Percentiles rank a stretch among this genome's conserved stretches.
These are phyloP conservation scores for Strix uralensis DNA, from an alignment of 2,113 vertebrate species.

Conservation along the genomic window DNA sequence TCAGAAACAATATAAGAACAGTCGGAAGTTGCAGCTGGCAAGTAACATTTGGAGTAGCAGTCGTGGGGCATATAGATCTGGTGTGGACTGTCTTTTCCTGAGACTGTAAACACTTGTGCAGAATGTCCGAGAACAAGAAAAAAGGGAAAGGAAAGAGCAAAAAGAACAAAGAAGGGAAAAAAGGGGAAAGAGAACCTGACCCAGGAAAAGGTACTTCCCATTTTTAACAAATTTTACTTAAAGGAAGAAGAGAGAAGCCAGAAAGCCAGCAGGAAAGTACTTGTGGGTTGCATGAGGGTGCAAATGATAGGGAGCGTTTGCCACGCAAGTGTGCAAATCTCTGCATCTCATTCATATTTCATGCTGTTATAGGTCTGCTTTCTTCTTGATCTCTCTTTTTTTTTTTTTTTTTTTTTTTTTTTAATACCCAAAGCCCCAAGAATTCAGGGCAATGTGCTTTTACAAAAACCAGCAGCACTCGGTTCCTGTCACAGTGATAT, in stretches of 20 bases:
- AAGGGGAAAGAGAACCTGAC: slow-evolving; percentile 73
- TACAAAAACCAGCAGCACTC: not conserved
- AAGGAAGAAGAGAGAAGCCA: slow-evolving; percentile 54
- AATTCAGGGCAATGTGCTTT: not conserved
- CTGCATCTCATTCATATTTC: slow-evolving; percentile 44
- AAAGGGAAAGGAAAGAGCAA: slow-evolving; percentile 76
- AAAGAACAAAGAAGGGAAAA: slow-evolving; percentile 78
- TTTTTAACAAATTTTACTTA: slow-evolving; percentile 66
- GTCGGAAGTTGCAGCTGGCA: slow-evolving; percentile 69
- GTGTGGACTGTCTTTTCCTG: slow-evolving; percentile 55
- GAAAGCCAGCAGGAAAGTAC: slow-evolving; percentile 8
- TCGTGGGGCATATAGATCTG: slow-evolving; percentile 63
- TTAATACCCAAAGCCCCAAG: not conserved
- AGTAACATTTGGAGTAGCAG: slow-evolving; percentile 62
- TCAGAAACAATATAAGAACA: slow-evolving; percentile 73
- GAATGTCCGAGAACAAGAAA: slow-evolving; percentile 77
- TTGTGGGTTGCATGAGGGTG: slow-evolving; percentile 36
- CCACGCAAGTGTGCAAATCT: slow-evolving; percentile 33
- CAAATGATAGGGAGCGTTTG: slow-evolving; percentile 7
- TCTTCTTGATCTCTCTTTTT: not conserved
- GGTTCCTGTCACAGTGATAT: not conserved
- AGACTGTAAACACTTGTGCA: slow-evolving; percentile 66
- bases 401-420: not conserved
- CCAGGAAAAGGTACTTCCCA: slow-evolving; percentile 71
- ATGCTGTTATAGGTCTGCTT: not conserved